Conservation (phyloP, 1,140 invertebrate genomes). For the Aphaenogaster floridana region DNA sequence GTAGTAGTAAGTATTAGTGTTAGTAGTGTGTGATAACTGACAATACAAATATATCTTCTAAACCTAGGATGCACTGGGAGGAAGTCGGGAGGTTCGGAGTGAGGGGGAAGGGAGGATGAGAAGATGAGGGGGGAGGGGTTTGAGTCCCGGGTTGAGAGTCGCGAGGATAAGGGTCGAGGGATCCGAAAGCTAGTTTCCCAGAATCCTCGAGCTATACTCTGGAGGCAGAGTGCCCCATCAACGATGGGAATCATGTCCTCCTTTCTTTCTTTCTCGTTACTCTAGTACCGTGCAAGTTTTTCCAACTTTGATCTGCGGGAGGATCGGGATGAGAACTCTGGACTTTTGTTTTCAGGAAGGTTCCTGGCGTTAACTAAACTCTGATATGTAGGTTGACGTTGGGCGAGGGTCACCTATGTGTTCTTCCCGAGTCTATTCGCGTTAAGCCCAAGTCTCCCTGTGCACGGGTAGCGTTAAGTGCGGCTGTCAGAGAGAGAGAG, state of each 20-base stretch:
- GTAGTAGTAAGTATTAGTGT: constrained; percentile 65
- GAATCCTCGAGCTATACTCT: constrained; percentile 16
- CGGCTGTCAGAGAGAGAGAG: neutral
- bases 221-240: neutral
- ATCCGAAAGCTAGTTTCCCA: constrained; percentile 3
- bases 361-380: constrained; percentile 71
- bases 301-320: constrained; percentile 14
- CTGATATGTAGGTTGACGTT: constrained; percentile 83
- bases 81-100: constrained; percentile 13
- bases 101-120: constrained; percentile 15
- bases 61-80: constrained; percentile 45
- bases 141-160: constrained; percentile 19
- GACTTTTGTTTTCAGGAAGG: constrained; percentile 11
- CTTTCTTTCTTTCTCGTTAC: neutral
- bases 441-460: constrained; percentile 23
- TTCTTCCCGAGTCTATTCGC: constrained; percentile 62
- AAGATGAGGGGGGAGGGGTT: neutral
- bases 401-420: constrained; percentile 63
- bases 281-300: neutral
- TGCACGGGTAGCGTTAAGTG: constrained; percentile 11
- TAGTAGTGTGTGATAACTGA: constrained; percentile 63
- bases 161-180: constrained; percentile 33
- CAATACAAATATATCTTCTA: constrained; percentile 66
- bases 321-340: constrained; percentile 7
- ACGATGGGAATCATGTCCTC: neutral